Evolutionary conservation across 2,888 invertebrate genomes (phyloP), one percentile per base, ranked within the genome.

Genomic region (Gari tellinella): DNA sequence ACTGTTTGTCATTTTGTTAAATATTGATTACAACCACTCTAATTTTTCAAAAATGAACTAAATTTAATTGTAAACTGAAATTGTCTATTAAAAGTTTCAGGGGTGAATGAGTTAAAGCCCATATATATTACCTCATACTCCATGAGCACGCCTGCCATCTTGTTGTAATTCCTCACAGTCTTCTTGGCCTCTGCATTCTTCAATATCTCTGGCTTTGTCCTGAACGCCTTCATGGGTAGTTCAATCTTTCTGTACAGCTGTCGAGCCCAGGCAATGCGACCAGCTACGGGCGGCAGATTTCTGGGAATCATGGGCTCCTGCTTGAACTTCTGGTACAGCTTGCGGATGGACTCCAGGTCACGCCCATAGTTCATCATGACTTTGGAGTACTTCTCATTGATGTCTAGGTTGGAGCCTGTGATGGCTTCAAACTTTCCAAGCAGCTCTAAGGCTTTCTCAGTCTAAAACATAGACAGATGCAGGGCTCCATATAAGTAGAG

Each of bases 231-330:
- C 86, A 97, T 95, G 0, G 97, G 94, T 89, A 96, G 95, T 38
- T 96, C 95, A 86, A 98, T 94, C 91, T 97, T 97, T 76, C 95
- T 94, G 89, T 95, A 94, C 66, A 97, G 93, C 46, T 96, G 96
- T 19, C 96, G 94, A 7, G 95, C 94, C 97, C 97, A 97, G 89
- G 95, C 88, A 25, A 92, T 92, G 75, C 92, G 91, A 92, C 98
- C 98, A 66, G 97, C 96, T 25, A 98, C 95, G 0, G 98, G 97
- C 2, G 98, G 97, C 91, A 97, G 95, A 92, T 97, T 96, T 79
- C 96, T 93, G 0, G 97, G 95, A 48, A 97, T 93, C 0, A 97
- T 97, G 0, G 98, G 98, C 90, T 97, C 97, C 79, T 96, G 96
- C 78, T 96, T 95, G 89, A 97, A 96, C 84, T 95, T 96, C 86